Evolutionary conservation across 2,888 invertebrate genomes (phyloP), one percentile per base, ranked within the genome.

Genomic region (Eristalinus aeneus): DNA sequence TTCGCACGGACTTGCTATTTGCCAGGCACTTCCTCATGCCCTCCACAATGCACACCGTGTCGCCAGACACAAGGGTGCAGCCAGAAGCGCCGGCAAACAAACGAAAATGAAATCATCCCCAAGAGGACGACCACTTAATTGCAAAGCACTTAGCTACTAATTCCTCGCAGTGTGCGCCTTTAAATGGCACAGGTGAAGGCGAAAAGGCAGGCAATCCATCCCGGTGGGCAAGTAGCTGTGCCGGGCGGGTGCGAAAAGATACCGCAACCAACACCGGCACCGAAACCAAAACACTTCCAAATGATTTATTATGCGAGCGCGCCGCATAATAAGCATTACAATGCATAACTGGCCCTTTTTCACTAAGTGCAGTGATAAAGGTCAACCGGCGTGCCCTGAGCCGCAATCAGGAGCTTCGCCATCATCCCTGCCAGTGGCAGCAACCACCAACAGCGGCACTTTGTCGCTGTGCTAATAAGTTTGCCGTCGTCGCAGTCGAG

Each of bases 281-380:
- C 32, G 60, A 46, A 82, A 74, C 69, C 78, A 71, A 86, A 82
- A 78, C 73, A 69, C 74, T 82, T 74, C 68, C 61, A 71, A 78
- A 86, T 86, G 86, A 86, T 86, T 86, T 86, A 86, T 86, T 86
- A 86, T 73, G 77, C 82, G 82, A 76, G 82, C 82, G 77, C 81
- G 86, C 82, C 74, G 74, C 75, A 86, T 82, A 71, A 86, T n/a
- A n/a, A n/a, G n/a, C 86, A 86, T 81, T 85, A 85, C 73, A 58
- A 46, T 23, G 86, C 86, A 82, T 60, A 82, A 77, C 39, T 1
- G 46, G 4, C 6, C 16, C 16, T 46, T 46, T 74, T 82, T 61
- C 69, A 63, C 82, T 82, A 74, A 78, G 74, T 86, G 78, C 82
- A 82, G 74, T 86, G 74, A 82, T 74, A 86, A 74, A 82, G 74